A percentile compares a stretch with the other conserved stretches of the same genome.
Evolutionary conservation across 2,797 vertebrate species (phyloP).

Genomic region (Takifugu rubripes): DNA sequence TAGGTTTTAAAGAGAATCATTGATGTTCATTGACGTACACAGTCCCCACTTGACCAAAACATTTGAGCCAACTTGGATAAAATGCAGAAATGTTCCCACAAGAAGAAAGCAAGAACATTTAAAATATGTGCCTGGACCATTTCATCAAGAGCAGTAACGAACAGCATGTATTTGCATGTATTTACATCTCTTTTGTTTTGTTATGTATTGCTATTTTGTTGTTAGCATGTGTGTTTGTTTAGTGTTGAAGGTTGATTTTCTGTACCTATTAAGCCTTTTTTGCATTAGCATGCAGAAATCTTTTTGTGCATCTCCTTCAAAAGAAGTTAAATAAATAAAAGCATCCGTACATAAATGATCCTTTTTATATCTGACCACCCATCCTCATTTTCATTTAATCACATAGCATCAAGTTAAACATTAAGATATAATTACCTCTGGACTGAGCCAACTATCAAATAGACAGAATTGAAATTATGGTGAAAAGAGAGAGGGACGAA

Average conservation of each 20-base stretch:
- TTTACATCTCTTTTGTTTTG: no score
- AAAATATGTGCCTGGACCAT: neutral
- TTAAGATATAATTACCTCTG: slow-evolving; percentile 66
- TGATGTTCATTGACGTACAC: no score
- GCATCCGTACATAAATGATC: slow-evolving; percentile 42
- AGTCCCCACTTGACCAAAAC: no score
- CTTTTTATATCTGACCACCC: slow-evolving; percentile 57
- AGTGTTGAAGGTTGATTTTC: neutral
- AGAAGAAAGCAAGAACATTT: neutral
- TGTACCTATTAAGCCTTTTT: neutral
- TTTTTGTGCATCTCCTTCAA: no score
- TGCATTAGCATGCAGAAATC: no score
- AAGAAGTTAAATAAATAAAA: slow-evolving; percentile 21
- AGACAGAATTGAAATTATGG: slow-evolving; percentile 31
- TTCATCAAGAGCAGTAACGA: neutral
- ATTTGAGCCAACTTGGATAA: neutral
- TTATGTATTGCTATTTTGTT: no score
- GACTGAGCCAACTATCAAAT: slow-evolving; percentile 52
- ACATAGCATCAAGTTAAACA: slow-evolving; percentile 62
- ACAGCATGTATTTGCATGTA: no score
- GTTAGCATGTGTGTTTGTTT: no score
- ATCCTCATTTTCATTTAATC: slow-evolving; percentile 56
- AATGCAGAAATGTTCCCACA: neutral
- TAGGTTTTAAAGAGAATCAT: no score
- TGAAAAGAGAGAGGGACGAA: neutral